Evolutionary conservation across 2,888 invertebrate species (phyloP).

Genomic region (Macaria notata): DNA sequence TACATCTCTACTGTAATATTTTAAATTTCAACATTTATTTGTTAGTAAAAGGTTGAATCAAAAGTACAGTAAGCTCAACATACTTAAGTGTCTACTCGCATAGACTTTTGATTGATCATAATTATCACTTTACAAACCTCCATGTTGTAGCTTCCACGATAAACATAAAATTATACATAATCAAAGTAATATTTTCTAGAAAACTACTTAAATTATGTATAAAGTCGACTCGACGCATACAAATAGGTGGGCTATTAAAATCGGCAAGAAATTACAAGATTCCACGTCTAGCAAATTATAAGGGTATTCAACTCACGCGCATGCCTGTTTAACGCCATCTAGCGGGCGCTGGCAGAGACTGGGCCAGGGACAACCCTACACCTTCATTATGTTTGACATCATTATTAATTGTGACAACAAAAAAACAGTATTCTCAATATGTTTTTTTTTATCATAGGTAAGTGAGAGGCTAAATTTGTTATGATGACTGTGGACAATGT

Average conservation of each 20-base stretch:
- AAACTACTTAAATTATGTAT: slow-evolving; percentile 2
- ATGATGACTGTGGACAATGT: too few species aligned
- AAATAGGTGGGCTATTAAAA: slow-evolving; percentile 17
- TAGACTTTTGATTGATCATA: too few species aligned
- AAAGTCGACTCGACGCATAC: neutral
- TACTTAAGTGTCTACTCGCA: too few species aligned
- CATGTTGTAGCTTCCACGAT: neutral
- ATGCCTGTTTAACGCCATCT: neutral
- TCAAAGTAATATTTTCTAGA: neutral
- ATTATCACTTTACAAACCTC: too few species aligned
- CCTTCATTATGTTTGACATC: neutral
- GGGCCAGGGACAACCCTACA: neutral
- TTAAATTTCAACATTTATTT: too few species aligned
- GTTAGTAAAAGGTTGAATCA: too few species aligned
- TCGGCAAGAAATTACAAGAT: slow-evolving; percentile 7
- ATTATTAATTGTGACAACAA: too few species aligned
- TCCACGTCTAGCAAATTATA: slow-evolving; percentile 15
- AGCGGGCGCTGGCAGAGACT: neutral
- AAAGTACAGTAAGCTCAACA: too few species aligned
- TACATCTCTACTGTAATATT: too few species aligned
- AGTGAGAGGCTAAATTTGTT: too few species aligned
- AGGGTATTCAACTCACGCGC: slow-evolving; percentile 18
- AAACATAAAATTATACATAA: neutral
- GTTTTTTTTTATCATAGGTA: too few species aligned
- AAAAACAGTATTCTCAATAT: too few species aligned